Base-by-base conservation (phyloP, 2,797 vertebrate species). In the Merluccius polli region DNA sequence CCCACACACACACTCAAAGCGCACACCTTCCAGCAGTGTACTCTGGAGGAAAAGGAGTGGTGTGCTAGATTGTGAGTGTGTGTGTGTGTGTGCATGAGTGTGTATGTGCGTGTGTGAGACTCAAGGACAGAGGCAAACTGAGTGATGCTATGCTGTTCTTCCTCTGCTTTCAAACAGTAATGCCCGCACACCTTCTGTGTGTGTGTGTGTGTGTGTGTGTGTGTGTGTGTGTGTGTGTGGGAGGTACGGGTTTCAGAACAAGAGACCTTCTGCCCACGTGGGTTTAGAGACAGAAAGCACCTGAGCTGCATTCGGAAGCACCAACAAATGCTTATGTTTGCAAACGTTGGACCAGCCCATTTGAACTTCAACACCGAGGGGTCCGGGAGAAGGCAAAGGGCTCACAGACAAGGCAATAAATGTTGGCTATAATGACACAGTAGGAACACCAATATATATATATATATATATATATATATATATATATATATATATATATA, bases 241-340 rank as follows among this genome's bases (percentile, higher is more conserved):
- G 90, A 87, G 87, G 86, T 36, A 33, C 29, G 67, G 81, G 88
- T 81, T 86, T 82, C 81, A 80, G 83, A 87, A 84, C 85, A 16
- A 1, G 72, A 75, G 86, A 82, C 87, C 89, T 85, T 72, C 76
- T 77, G 13, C 91, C 89, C 85, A 90, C 89, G 3, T 84, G 72
- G 88, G 74, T 88, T 90, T 77, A 74, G 78, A 78, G 76, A 73
- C 81, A 87, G 86, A 73, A 35, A 82, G 85, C 87, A 92, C 89
- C 90, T 91, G 89, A 88, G 88, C 82, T 71, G 79, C 77, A 76
- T 83, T 85, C 70, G 24, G 67, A 82, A 72, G 70, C 69, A 71
- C 77, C 79, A 86, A 89, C 82, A 85, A 81, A 86, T 85, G 63
- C 72, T 73, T 76, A 79, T 86, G 85, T 89, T 91, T 84, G 87